Evolutionary conservation across 2,888 invertebrate genomes (phyloP).

Genomic region (Proisotoma minuta): DNA sequence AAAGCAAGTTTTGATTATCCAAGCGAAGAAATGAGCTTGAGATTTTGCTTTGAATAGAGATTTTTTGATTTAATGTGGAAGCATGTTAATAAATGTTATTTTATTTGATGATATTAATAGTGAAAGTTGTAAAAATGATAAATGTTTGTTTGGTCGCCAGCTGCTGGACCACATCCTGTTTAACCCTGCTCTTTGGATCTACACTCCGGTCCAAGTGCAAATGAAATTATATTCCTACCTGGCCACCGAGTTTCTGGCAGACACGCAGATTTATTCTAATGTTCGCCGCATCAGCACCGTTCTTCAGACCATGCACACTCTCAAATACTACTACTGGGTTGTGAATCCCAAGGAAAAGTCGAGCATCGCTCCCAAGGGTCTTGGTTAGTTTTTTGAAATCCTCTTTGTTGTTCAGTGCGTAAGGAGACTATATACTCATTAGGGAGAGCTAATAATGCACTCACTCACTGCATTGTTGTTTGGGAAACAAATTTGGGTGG

Average conservation of each 20-base stretch:
- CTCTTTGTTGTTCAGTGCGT: too few relatives aligned
- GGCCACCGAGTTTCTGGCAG: constrained; percentile 96
- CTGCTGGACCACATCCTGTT: constrained; percentile 98
- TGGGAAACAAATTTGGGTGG: too few relatives aligned
- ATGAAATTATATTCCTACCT: constrained; percentile 93
- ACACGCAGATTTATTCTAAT: constrained; percentile 95
- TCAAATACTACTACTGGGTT: constrained; percentile 99
- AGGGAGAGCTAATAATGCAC: too few relatives aligned
- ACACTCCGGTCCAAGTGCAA: constrained; percentile 93
- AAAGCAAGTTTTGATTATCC: too few relatives aligned
- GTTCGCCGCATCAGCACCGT: constrained; percentile 95
- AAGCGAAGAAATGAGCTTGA: too few relatives aligned
- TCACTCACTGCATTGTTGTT: too few relatives aligned
- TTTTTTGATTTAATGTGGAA: too few relatives aligned
- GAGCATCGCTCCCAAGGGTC: constrained; percentile 89
- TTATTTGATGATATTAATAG: too few relatives aligned
- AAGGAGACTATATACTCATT: too few relatives aligned
- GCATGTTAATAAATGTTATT: too few relatives aligned
- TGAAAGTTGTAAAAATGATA: too few relatives aligned
- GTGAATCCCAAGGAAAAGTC: constrained; percentile 91
- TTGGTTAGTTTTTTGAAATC: constrained; percentile 68
- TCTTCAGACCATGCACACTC: constrained; percentile 93
- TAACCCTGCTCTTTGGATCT: constrained; percentile 99
- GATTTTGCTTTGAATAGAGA: too few relatives aligned
- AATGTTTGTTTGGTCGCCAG: constrained; percentile 63